Evolutionary conservation across 2,113 vertebrate genomes (phyloP).

Genomic region (Phodopus roborovskii): DNA sequence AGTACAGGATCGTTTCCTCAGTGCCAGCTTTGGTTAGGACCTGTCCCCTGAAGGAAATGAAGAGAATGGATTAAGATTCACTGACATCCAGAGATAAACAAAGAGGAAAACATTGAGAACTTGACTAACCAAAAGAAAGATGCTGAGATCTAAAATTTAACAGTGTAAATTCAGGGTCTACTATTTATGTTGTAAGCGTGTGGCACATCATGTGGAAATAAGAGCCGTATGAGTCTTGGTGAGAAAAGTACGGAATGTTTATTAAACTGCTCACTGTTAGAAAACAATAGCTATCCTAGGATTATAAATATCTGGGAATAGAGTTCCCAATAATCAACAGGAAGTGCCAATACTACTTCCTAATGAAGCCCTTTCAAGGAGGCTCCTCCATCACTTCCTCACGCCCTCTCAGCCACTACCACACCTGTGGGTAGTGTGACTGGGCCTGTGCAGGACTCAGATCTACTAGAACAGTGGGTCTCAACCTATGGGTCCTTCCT

Average conservation of each 20-base stretch:
- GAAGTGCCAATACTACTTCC: not conserved
- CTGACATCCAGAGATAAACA: no score
- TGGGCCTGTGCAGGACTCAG: not conserved
- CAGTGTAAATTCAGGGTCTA: not conserved
- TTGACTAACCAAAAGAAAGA: not conserved
- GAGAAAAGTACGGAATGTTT: not conserved
- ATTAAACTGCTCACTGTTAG: not conserved
- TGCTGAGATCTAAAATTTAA: conserved; percentile 1
- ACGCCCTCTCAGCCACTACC: not conserved
- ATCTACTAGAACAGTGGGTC: not conserved
- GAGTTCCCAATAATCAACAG: not conserved
- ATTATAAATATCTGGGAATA: not conserved
- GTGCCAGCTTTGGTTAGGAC: conserved; percentile 92
- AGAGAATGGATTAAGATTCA: not conserved
- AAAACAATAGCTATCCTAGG: not conserved
- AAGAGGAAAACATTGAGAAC: no score
- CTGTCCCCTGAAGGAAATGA: conserved; percentile 92
- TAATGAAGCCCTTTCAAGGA: not conserved
- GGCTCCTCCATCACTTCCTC: not conserved
- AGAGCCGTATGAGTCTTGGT: not conserved
- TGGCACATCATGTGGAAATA: conserved; percentile 3
- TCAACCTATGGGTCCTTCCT: not conserved
- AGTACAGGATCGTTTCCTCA: conserved; percentile 92
- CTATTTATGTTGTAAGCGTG: not conserved
- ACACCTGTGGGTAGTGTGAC: fast-evolving